Evolutionary conservation across 2,888 invertebrate genomes (phyloP), one percentile per base, ranked within the genome.

Genomic region (Leptarthrus brevirostris): DNA sequence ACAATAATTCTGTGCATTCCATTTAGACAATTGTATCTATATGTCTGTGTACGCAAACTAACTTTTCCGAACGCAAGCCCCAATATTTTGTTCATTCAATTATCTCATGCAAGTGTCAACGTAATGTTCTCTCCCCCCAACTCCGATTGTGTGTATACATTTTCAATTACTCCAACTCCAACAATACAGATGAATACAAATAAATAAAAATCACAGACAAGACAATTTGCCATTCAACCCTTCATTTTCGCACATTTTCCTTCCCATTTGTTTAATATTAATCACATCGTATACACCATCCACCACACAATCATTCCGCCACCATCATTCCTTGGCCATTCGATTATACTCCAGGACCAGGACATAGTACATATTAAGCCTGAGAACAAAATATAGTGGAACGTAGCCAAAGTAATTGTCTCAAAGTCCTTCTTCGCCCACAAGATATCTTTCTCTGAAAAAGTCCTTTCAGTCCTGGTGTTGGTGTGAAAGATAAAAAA

Each of bases 241-340:
- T 76, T 76, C 74, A 76, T 76, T 76, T 76, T 76, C 73, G 74
- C 76, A 76, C 74, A 76, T 76, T 76, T 74, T 76, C 74, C 71
- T 73, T 74, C 72, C 73, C 73, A 76, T 76, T 74, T 76, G 73
- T 76, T 74, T 74, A 74, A 76, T 76, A 76, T 76, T 76, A 76
- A 76, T 76, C 76, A 76, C 76, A 76, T 74, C 74, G 72, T 76
- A 74, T 72, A 66, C 74, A 74, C 74, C 66, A 72, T 73, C 53
- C 53, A 26, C 30, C 54, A 72, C 71, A 71, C 71, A 26, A 71
- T 71, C 54, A 71, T 54, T 36, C 71, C 53, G 53, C 70, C 53
- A 53, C 70, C 70, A 70, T 70, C 70, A 64, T 61, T 30, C 61
- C 61, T 36, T 40, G 53, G 53, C 36, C 66, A 73, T 73, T 73